Evolutionary conservation across 2,888 invertebrate species (phyloP).

Genomic region (Oxyteleia sp.): DNA sequence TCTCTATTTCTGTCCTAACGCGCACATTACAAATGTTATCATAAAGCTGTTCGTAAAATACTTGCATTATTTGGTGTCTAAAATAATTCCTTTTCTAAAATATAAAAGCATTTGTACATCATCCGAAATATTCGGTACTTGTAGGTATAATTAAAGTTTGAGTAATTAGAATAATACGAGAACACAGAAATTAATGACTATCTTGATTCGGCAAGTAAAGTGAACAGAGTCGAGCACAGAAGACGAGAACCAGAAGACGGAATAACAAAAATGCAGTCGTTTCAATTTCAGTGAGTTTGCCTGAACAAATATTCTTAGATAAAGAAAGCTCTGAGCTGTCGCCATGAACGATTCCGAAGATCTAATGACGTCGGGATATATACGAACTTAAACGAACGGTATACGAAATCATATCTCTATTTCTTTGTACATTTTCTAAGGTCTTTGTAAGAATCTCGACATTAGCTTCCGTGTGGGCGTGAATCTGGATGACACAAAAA

Average conservation of each 20-base stretch:
- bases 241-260: conserved; percentile 64
- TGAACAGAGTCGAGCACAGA: conserved; percentile 54
- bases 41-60: too few relatives aligned
- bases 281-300: conserved; percentile 80
- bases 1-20: too few relatives aligned
- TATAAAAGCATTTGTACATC: too few relatives aligned
- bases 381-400: conserved; percentile 23
- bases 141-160: not conserved
- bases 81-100: too few relatives aligned
- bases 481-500: conserved; percentile 72
- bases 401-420: conserved; percentile 19
- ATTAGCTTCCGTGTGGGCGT: conserved; percentile 51
- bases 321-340: conserved; percentile 77
- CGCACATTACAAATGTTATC: too few relatives aligned
- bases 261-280: conserved; percentile 77
- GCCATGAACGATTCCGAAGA: conserved; percentile 75
- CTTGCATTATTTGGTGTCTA: too few relatives aligned
- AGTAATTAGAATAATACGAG: conserved; percentile 27
- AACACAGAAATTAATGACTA: conserved; percentile 12
- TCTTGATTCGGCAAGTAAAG: conserved; percentile 41
- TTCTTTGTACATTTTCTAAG: conserved; percentile 19
- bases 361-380: conserved; percentile 75
- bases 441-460: conserved; percentile 25
- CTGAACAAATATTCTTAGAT: conserved; percentile 82
- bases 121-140: not conserved